Evolutionary conservation across 2,797 vertebrate species (phyloP), one percentile per base, ranked within the genome.

Genomic region (Ceyx erithaca): DNA sequence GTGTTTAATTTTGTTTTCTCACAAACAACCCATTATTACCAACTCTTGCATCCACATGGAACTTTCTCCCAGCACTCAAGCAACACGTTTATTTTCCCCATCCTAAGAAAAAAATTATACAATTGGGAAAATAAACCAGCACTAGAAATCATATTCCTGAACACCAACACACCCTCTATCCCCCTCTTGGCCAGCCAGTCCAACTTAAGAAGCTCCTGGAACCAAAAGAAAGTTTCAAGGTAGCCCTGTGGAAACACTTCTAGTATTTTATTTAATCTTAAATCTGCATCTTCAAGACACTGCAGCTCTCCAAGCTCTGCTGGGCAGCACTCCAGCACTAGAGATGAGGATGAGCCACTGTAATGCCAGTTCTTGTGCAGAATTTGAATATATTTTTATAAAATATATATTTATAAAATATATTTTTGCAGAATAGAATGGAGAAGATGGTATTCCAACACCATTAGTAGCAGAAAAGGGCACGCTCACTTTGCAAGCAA

Each of bases 131-230:
- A 11, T 30, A 41, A 90, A 37, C 14, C 0, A 9, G 11, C 61
- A 75, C 10, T 63, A 93, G 41, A 80, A 87, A 49, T 4, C 23
- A 70, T 37, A 51, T 59, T 68, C 7, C 17, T 67, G 73, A 82
- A 68, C n/a, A 52, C 57, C 2, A 4, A 4, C 22, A 41, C 21
- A 64, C 21, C 57, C 54, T 48, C 5, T 3, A 70, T 73, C 75
- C 70, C 41, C 41, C 30, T 45, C 37, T 77, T 41, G 22, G 59
- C 80, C 70, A 96, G 88, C 72, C 87, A 85, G 63, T 67, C 40
- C 2, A 19, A 80, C 69, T 82, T 75, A 85, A 72, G 76, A 83
- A 82, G 61, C 31, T 88, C 55, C 67, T 83, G 18, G 66, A 95
- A 85, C 72, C 5, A 2, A 87, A 37, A 33, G 37, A 51, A 28